A percentile compares a stretch with the other conserved stretches of the same genome.
phyloP scores from a whole-genome alignment of 2,888 invertebrate species.

The Orthonychiurus folsomi region DNA sequence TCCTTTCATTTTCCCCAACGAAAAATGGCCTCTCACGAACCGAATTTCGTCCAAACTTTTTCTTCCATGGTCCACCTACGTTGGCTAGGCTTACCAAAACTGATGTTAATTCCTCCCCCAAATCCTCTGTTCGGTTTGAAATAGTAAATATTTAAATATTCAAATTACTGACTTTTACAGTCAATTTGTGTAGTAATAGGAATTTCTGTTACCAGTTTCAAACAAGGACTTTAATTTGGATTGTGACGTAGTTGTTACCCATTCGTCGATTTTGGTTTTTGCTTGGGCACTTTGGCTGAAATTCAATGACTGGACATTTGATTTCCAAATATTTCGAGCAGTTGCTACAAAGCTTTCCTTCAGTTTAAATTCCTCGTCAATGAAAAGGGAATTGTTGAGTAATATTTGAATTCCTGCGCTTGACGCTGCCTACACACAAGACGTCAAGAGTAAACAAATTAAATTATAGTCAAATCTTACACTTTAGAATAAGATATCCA shows the following conservation, averaged over 20 bases:
- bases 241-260: not conserved
- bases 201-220: not conserved
- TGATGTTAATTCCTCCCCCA: not conserved
- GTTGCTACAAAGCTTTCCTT: not conserved
- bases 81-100: not conserved
- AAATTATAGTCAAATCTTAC: too few species aligned
- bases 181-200: too few species aligned
- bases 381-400: not conserved
- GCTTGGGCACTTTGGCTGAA: not conserved
- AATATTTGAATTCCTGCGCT: too few species aligned
- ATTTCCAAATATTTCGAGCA: not conserved
- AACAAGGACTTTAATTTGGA: not conserved
- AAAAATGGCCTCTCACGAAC: conserved; percentile 60
- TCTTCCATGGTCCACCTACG: conserved; percentile 55
- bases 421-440: too few species aligned
- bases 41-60: conserved; percentile 53
- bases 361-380: not conserved
- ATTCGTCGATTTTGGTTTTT: not conserved
- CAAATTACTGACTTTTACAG: too few species aligned
- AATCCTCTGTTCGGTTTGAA: not conserved
- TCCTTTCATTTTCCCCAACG: conserved; percentile 34
- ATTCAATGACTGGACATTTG: not conserved
- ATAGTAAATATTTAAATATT: not conserved
- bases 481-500: too few species aligned
- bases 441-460: too few species aligned